These are phyloP conservation scores for Acridotheres tristis DNA, from an alignment of 2,797 vertebrate genomes.

Conservation along the genomic window DNA sequence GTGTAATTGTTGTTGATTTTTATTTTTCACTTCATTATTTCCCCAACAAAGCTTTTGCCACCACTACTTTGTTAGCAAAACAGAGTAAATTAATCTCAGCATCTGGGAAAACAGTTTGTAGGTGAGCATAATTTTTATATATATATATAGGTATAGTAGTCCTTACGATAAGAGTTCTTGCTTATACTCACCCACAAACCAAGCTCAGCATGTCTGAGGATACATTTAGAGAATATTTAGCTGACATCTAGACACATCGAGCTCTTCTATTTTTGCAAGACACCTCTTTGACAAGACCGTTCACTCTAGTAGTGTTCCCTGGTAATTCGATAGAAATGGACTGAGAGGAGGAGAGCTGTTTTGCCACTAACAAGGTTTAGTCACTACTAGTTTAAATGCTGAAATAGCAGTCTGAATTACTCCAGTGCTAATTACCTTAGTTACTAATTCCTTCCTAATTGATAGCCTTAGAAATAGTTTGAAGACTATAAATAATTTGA, in stretches of 20 bases:
- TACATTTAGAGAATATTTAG: neutral
- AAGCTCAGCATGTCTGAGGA: neutral
- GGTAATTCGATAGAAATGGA: accelerated
- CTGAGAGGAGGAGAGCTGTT: neutral
- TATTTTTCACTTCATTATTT: conserved; percentile 46
- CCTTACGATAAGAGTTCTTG: accelerated
- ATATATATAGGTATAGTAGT: neutral
- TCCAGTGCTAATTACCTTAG: neutral
- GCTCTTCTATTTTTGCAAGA: neutral
- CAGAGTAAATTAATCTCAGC: conserved; percentile 5
- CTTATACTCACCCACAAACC: neutral
- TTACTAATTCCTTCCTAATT: conserved; percentile 3
- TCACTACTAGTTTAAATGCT: neutral
- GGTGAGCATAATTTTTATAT: neutral
- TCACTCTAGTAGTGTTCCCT: neutral
- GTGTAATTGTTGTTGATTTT: conserved; percentile 19
- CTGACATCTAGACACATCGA: neutral
- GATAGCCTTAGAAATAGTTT: neutral
- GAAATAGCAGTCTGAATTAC: neutral
- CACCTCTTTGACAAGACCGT: neutral
- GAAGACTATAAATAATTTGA: neutral
- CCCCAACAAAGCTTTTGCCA: neutral
- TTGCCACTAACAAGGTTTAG: neutral
- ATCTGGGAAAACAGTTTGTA: neutral
- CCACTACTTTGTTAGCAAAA: neutral